These are phyloP conservation scores for Condylura cristata DNA, from an alignment of 2,113 vertebrate genomes.

Conservation along the genomic window DNA sequence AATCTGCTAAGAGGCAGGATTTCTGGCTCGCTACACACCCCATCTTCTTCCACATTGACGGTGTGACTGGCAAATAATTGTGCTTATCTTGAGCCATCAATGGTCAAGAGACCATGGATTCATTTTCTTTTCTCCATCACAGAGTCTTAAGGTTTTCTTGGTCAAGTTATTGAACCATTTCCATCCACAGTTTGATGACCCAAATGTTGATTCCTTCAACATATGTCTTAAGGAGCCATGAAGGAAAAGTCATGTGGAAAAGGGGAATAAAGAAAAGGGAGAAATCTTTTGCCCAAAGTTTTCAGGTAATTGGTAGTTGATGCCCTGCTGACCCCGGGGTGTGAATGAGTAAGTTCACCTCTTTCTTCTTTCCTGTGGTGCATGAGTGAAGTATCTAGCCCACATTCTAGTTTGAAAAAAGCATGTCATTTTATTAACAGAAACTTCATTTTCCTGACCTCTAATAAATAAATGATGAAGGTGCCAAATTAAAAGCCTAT, in stretches of 20 bases:
- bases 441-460: not conserved
- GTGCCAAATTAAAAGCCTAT: not conserved
- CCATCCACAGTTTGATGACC: not conserved
- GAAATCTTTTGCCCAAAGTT: not conserved
- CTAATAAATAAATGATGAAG: not conserved
- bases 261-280: not conserved
- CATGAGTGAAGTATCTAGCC: not conserved
- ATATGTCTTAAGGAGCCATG: not conserved
- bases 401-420: not conserved
- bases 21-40: not conserved
- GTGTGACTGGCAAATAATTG: not conserved
- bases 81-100: not conserved
- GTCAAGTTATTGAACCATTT: not conserved
- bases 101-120: not conserved
- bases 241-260: not conserved
- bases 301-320: not conserved
- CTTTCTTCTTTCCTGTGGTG: not conserved
- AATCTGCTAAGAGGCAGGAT: not conserved
- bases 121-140: not conserved
- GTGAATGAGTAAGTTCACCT: not conserved
- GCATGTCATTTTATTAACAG: not conserved
- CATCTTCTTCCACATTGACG: not conserved
- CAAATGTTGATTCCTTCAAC: not conserved
- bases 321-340: not conserved
- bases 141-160: not conserved